A percentile compares a stretch with the other conserved stretches of the same genome.
Evolutionary conservation across 2,797 vertebrate genomes (phyloP).

Genomic region (Periparus ater): DNA sequence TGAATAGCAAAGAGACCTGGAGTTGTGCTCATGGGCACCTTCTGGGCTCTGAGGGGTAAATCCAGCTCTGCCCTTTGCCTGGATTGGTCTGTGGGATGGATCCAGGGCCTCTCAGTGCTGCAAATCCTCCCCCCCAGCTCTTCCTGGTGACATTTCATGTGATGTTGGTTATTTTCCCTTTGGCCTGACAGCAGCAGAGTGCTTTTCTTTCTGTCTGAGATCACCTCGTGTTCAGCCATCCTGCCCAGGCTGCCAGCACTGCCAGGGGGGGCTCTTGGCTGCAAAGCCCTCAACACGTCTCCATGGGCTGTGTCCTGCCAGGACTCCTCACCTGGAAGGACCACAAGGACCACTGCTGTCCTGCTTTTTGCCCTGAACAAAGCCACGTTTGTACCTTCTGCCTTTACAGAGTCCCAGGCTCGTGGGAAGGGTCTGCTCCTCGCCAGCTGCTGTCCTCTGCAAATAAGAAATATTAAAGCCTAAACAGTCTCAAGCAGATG

Average conservation of each 20-base stretch:
- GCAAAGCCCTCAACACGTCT: too few species aligned
- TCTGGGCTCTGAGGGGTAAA: neutral
- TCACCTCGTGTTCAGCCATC: neutral
- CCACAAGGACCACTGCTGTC: neutral
- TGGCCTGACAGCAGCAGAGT: neutral
- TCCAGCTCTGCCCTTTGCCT: neutral
- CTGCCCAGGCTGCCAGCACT: neutral
- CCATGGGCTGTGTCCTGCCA: neutral
- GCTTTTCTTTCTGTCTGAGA: neutral
- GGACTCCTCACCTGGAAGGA: neutral
- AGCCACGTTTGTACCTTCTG: accelerated
- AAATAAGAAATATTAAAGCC: neutral
- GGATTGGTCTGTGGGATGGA: neutral
- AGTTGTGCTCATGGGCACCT: neutral
- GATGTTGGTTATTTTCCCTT: neutral
- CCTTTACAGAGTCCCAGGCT: accelerated
- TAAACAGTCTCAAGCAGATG: neutral
- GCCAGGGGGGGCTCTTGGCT: too few species aligned
- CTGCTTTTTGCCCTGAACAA: neutral
- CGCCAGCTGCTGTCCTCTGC: neutral
- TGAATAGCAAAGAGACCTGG: neutral
- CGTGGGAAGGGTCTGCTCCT: neutral
- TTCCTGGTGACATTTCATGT: neutral
- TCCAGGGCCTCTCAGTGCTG: neutral
- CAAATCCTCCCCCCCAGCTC: neutral